Conservation (phyloP, 2,797 vertebrate species). For the Trachops cirrhosus region DNA sequence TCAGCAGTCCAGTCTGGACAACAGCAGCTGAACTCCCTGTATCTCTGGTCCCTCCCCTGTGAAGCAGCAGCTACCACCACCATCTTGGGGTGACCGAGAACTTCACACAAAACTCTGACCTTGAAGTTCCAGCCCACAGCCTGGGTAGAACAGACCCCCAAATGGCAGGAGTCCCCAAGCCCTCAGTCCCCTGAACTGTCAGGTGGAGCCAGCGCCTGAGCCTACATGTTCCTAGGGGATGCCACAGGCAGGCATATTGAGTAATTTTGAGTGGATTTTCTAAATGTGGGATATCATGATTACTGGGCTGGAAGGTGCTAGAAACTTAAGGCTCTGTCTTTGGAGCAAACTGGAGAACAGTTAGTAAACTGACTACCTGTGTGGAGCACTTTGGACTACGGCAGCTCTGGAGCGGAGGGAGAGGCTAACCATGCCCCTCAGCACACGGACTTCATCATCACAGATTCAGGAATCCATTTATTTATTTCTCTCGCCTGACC, state of each 20-base stretch:
- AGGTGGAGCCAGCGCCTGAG: fast-evolving
- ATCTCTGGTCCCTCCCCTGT: neutral
- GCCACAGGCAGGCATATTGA: neutral
- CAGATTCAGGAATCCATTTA: neutral
- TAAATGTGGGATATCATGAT: neutral
- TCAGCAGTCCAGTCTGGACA: neutral
- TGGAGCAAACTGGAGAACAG: neutral
- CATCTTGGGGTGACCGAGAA: neutral
- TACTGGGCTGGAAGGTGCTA: neutral
- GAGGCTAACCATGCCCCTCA: neutral
- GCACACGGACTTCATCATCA: neutral
- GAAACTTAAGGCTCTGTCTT: neutral
- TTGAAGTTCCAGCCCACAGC: neutral
- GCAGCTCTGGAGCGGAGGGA: neutral
- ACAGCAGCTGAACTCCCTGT: neutral
- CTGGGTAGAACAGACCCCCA: neutral
- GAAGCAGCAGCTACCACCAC: neutral
- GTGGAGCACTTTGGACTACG: neutral
- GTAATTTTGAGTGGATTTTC: neutral
- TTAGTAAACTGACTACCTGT: neutral
- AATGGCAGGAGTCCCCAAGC: neutral
- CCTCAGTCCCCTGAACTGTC: neutral
- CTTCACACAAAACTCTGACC: neutral
- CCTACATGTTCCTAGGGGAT: neutral
- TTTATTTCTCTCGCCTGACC: neutral